Percentiles rank a stretch among this genome's conserved stretches.
phyloP scores from a whole-genome alignment of 1,140 invertebrate genomes.

The Drosophila sproati region DNA sequence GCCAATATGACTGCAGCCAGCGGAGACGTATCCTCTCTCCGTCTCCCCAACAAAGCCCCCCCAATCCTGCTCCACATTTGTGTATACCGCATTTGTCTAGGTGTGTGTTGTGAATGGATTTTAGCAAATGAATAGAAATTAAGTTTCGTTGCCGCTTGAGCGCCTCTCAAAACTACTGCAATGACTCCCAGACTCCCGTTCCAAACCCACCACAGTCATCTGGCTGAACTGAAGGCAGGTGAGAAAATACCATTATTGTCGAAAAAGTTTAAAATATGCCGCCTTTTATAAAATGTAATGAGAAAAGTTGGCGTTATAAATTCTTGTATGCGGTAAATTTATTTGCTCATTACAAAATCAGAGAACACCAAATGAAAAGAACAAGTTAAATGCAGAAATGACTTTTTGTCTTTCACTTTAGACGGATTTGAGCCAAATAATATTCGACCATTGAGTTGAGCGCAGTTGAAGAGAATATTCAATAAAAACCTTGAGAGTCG shows the following conservation, averaged over 20 bases:
- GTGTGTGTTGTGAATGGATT: constrained; percentile 58
- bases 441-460: neutral
- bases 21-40: neutral
- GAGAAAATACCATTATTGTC: constrained; percentile 79
- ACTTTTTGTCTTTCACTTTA: neutral
- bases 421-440: neutral
- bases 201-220: neutral
- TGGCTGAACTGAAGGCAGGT: constrained; percentile 44
- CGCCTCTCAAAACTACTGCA: constrained; percentile 71
- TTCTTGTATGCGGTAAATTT: constrained; percentile 81
- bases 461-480: neutral
- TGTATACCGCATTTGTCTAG: constrained; percentile 13
- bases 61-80: constrained; percentile 15
- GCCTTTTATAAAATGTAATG: constrained; percentile 83
- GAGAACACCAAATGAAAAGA: neutral
- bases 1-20: constrained; percentile 71
- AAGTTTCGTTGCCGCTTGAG: constrained; percentile 78
- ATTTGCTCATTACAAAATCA: constrained; percentile 65
- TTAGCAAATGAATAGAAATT: constrained; percentile 83
- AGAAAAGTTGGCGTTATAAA: constrained; percentile 82
- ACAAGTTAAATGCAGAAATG: neutral
- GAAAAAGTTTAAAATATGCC: constrained; percentile 83
- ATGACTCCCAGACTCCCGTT: constrained; percentile 8
- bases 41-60: neutral
- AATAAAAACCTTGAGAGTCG: no score